phyloP scores from a whole-genome alignment of 2,113 vertebrate genomes.

The Oncorhynchus tshawytscha region DNA sequence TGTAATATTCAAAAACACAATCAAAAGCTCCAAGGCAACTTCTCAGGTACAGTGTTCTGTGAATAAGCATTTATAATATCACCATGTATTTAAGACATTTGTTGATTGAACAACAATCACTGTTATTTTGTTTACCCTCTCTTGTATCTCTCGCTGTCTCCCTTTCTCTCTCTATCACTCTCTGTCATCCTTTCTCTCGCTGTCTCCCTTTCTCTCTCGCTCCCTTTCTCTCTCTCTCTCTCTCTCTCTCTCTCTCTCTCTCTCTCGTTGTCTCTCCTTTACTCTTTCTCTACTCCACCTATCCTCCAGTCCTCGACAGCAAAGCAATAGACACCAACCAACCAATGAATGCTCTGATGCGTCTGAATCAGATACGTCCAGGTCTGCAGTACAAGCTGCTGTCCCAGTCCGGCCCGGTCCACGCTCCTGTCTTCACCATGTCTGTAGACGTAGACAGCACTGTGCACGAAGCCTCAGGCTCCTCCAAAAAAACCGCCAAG shows the following conservation, averaged over 20 bases:
- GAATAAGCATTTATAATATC: too few relatives aligned
- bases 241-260: neutral
- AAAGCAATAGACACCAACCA: slow-evolving; percentile 98
- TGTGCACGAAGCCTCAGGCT: slow-evolving; percentile 93
- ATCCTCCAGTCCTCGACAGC: slow-evolving; percentile 86
- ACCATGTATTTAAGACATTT: too few relatives aligned
- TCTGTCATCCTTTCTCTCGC: too few relatives aligned
- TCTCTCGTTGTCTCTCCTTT: neutral
- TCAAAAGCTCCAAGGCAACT: too few relatives aligned
- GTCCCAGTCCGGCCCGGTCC: slow-evolving; percentile 97
- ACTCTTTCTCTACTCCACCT: neutral
- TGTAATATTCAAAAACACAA: too few relatives aligned
- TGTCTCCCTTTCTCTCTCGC: too few relatives aligned
- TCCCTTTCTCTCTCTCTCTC: accelerated
- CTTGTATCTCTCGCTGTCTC: neutral
- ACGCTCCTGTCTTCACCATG: slow-evolving; percentile 99
- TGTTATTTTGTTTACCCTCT: too few relatives aligned
- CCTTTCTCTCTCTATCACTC: neutral
- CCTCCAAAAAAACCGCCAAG: slow-evolving; percentile 98
- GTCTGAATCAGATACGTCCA: slow-evolving; percentile 97
- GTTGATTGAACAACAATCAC: too few relatives aligned
- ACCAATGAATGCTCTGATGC: slow-evolving; percentile 98
- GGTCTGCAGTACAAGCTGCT: slow-evolving; percentile 98
- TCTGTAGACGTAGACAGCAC: slow-evolving; percentile 96
- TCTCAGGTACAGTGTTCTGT: too few relatives aligned